Evolutionary conservation across 2,113 vertebrate species (phyloP), one percentile per base, ranked within the genome.

Genomic region (Hucho hucho): DNA sequence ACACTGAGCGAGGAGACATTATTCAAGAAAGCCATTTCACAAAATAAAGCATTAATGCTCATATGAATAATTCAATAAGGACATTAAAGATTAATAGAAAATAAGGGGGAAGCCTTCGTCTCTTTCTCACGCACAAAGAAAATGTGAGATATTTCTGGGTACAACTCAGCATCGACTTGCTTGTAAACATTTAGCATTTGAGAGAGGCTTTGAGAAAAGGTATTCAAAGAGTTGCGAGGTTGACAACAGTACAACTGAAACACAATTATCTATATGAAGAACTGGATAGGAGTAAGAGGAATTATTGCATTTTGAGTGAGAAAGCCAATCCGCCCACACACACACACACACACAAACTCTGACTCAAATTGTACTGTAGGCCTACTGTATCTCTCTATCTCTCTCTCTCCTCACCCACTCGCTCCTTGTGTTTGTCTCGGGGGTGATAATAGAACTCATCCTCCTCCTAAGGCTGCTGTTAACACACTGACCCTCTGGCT

Each of bases 401-500:
- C 13, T 63, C 32, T 43, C 37, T 43, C 37, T 9, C 7, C 7
- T 9, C 37, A 43, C 37, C 37, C 12, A 49, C 63, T 65, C 49
- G 43, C 37, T 11, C 37, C 37, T 43, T 43, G 37, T 43, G 37
- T 43, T 76, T 71, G 72, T 83, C 69, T 80, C 18, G 64, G 56
- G 56, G 59, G 49, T 67, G 70, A 58, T 77, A 49, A 83, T 75
- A 65, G 46, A 32, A 75, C 65, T 53, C 37, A 28, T 75, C 72
- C 64, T 58, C 24, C 66, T 63, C 70, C 43, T 12, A 26, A 43
- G 53, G 75, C 25, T 67, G 4, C 74, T 79, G 68, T 79, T 78
- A 76, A 83, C 71, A 83, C 49, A 77, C 67, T 37, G 28, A 73
- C 71, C 64, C 67, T 64, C 46, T 72, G 75, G 56, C 64, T 77